Evolutionary conservation across 2,113 vertebrate species (phyloP), one percentile per base, ranked within the genome.

Genomic region (Tragelaphus imberbis): DNA sequence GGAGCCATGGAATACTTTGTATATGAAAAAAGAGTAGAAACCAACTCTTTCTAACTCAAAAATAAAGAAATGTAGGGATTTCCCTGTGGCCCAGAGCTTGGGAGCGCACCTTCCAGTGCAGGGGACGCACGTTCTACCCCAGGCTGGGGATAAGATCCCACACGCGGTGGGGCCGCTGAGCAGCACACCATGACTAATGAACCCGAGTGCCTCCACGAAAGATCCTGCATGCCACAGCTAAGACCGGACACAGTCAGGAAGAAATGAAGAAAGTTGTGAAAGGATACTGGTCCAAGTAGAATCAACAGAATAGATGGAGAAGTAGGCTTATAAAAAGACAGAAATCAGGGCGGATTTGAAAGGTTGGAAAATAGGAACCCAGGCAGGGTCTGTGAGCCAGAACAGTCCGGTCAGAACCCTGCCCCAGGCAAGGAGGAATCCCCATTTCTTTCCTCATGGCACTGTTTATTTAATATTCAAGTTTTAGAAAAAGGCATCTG

Each of bases 31-130:
- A 21, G 1, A 8, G 47, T 33, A 47, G 36, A 94, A 96, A 65
- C 17, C 21, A 90, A 84, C 3, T 55, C 94, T 75, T 90, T 49
- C 30, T 84, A 85, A 84, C 51, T 80, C 44, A 94, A 79, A 55
- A 80, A 53, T 84, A 56, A 94, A 80, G 75, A 63, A 47, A 91
- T 88, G 59, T 84, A n/a, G 10, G 84, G 19, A 27, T 77, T 77
- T 77, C 71, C 40, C 71, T 44, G 7, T 77, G 40, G 23, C 2
- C 36, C 40, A 27, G 40, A 0, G 0, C 21, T 27, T 27, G 36
- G 40, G 71, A 44, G 71, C 7, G 17, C 68, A 36, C 68, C 9
- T 36, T 23, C n/a, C n/a, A 23, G 65, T 2, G 36, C 36, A 27
- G 23, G 71, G 71, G 40, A 27, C 0, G 0, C 40, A 44, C 40